Conservation (phyloP, 2,113 vertebrate species). For the Pelvicachromis taeniatus region DNA sequence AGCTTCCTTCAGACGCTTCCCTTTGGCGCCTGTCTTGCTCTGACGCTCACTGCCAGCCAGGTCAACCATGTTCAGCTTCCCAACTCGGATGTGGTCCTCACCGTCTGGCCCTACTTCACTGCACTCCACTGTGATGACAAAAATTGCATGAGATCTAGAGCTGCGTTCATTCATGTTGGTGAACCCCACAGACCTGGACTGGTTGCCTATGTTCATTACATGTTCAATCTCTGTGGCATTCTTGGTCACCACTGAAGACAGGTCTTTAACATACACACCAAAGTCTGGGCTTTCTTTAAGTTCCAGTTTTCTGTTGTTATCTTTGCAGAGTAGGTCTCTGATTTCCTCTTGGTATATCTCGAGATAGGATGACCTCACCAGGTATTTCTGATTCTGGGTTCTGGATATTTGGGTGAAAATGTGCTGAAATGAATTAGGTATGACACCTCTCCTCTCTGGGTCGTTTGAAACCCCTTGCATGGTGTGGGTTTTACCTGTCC, state of each 20-base stretch:
- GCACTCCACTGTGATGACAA: slow-evolving; percentile 91
- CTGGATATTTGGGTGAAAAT: slow-evolving; percentile 96
- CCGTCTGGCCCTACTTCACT: slow-evolving; percentile 85
- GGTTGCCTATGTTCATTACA: slow-evolving; percentile 92
- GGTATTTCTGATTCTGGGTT: slow-evolving; percentile 92
- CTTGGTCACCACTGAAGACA: slow-evolving; percentile 94
- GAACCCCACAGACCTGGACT: slow-evolving; percentile 86
- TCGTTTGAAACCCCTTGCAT: slow-evolving; percentile 88
- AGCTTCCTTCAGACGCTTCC: slow-evolving; percentile 87
- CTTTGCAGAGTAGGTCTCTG: slow-evolving; percentile 88
- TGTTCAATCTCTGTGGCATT: slow-evolving; percentile 94
- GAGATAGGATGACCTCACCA: slow-evolving; percentile 95
- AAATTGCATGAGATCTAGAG: slow-evolving; percentile 94
- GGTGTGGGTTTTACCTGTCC: slow-evolving; percentile 95
- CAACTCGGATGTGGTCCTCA: slow-evolving; percentile 92
- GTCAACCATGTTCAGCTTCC: slow-evolving; percentile 96
- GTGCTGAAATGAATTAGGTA: slow-evolving; percentile 90
- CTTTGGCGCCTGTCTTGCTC: slow-evolving; percentile 81
- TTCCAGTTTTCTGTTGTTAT: slow-evolving; percentile 88
- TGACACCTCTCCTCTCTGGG: slow-evolving; percentile 83
- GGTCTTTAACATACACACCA: slow-evolving; percentile 89
- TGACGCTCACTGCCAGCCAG: slow-evolving; percentile 94
- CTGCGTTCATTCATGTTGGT: slow-evolving; percentile 95
- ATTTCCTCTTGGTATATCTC: slow-evolving; percentile 99
- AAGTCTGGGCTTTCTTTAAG: slow-evolving; percentile 89